A percentile compares a stretch with the other conserved stretches of the same genome.
Conservation (phyloP, 2,113 vertebrate genomes). For the Lophura nycthemera region DNA sequence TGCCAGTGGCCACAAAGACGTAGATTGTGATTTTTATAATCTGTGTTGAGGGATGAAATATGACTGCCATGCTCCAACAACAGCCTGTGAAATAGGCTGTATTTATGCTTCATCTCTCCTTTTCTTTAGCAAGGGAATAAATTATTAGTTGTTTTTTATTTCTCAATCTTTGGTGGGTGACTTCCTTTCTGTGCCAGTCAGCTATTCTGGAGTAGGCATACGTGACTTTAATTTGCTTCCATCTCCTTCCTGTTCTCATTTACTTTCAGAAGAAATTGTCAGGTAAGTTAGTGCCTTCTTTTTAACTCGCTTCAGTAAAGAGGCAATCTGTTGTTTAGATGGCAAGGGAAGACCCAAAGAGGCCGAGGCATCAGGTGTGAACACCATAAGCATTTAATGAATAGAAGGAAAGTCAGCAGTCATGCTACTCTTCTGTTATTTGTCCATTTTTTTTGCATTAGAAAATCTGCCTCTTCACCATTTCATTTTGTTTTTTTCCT, state of each 20-base stretch:
- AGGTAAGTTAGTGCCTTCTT: not conserved
- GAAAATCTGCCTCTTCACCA: not conserved
- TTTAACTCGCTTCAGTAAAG: not conserved
- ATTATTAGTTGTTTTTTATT: constrained; percentile 54
- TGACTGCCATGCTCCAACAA: not conserved
- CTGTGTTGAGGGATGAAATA: constrained; percentile 2
- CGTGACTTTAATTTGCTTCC: not conserved
- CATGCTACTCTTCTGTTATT: not conserved
- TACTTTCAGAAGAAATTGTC: not conserved
- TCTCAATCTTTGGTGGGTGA: constrained; percentile 39
- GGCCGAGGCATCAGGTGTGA: not conserved
- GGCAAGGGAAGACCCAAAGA: not conserved
- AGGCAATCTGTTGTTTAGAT: not conserved
- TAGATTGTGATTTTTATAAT: constrained; percentile 24
- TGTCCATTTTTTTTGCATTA: not conserved
- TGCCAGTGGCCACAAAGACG: constrained; percentile 33
- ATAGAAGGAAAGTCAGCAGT: not conserved
- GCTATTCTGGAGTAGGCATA: not conserved
- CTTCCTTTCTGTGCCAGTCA: constrained; percentile 34
- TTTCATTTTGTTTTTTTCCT: not conserved
- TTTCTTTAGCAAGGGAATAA: constrained; percentile 21
- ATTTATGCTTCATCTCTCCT: constrained; percentile 37
- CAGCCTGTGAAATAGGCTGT: not conserved
- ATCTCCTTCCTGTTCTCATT: not conserved
- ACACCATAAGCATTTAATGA: not conserved